Base-by-base conservation (phyloP, 2,888 invertebrate species). In the Leucoma salicis region DNA sequence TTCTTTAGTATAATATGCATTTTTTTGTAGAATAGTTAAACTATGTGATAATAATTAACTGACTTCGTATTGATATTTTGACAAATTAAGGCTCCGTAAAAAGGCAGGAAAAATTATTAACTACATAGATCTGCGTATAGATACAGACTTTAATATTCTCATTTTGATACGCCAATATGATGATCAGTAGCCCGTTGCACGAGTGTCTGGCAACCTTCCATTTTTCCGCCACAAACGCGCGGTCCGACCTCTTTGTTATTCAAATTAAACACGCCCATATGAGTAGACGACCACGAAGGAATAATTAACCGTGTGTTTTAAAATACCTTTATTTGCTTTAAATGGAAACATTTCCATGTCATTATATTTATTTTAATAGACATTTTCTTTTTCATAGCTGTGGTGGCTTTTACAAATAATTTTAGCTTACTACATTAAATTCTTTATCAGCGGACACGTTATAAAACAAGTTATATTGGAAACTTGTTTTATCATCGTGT, bases 201-300 rank as follows among this genome's bases (percentile, higher is more conserved):
- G 51, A 58, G 57, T 53, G 68, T 73, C 77, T 77, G 82, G 83
- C 81, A 82, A 72, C 79, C 80, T 76, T 65, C 68, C 77, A 56
- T 74, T 80, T 80, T 81, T 70, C 75, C 75, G 68, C 63, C 50
- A 61, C 66, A 57, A 65, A 50, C 69, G 57, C 53, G 63, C 74
- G 76, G 75, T 74, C 77, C 74, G 66, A 53, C 51, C 65, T 62
- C 77, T 80, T 85, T 85, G 85, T 85, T 84, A 85, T 85, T 82
- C 71, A 83, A 81, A 85, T 85, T 63, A 67, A 73, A 74, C 70
- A 72, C 66, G 65, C 67, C 69, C 79, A 74, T 75, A 75, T 76
- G 78, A 63, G 57, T 63, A 57, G 54, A 60, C 60, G 65, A 54
- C 60, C 62, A 68, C 63, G 47, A 60, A 66, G 63, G 79, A 75